Percentiles rank a stretch among this genome's conserved stretches.
Conservation (phyloP, 2,113 vertebrate species). For the Psilopsiagon aymara region DNA sequence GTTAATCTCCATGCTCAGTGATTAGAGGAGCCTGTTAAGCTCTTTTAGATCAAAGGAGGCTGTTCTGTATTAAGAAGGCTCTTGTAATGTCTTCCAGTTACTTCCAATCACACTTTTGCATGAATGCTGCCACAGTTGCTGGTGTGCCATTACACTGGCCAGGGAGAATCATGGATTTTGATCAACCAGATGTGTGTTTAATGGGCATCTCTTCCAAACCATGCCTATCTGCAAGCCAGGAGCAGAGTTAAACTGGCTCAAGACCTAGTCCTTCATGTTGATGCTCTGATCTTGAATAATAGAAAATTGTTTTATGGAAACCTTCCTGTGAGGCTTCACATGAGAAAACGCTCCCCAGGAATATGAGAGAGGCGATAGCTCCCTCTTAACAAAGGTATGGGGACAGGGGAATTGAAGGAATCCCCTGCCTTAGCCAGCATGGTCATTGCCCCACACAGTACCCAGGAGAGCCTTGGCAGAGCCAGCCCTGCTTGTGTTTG, state of each 20-base stretch:
- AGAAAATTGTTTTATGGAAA: background rate
- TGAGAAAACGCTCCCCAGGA: background rate
- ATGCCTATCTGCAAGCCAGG: background rate
- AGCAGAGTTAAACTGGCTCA: background rate
- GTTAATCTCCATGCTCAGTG: background rate
- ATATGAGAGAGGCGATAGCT: background rate
- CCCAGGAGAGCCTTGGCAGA: background rate
- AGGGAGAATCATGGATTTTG: background rate
- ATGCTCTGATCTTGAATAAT: background rate
- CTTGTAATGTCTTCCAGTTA: background rate
- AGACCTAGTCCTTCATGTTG: background rate
- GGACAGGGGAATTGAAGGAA: background rate
- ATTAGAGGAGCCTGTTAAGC: background rate
- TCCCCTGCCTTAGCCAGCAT: background rate
- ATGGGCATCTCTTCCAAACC: background rate
- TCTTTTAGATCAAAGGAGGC: background rate
- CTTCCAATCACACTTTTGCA: background rate
- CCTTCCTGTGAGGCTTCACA: background rate
- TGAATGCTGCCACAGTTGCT: background rate
- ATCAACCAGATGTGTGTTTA: background rate
- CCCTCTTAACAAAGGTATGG: background rate
- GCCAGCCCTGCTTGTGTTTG: background rate
- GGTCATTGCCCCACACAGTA: fast-evolving
- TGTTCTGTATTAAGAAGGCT: background rate
- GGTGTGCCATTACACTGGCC: background rate